phyloP scores from a whole-genome alignment of 2,113 vertebrate genomes.

The Copsychus sechellarum region DNA sequence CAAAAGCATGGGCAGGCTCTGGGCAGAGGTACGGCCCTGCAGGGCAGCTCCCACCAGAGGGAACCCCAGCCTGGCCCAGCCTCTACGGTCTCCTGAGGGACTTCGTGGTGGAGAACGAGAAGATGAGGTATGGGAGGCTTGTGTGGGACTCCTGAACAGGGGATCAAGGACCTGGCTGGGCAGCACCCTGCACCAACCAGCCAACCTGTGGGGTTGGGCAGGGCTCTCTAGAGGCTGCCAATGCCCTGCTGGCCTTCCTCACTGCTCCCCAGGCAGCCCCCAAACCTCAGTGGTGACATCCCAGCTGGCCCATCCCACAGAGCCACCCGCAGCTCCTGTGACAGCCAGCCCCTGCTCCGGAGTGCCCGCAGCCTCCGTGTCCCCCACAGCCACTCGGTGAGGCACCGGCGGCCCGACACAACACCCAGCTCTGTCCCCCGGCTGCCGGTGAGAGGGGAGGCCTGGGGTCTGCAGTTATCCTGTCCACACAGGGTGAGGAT shows the following conservation, averaged over 20 bases:
- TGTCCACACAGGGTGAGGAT: fast-evolving
- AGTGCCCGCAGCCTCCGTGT: neutral
- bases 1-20: neutral
- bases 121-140: conserved; percentile 49
- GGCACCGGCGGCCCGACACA: neutral
- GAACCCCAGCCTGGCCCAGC: conserved; percentile 65
- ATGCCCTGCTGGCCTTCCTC: neutral
- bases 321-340: neutral
- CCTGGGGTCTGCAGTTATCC: neutral
- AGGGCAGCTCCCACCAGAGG: neutral
- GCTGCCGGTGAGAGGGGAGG: neutral
- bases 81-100: conserved; percentile 71
- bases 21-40: neutral
- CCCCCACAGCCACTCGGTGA: neutral
- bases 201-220: neutral
- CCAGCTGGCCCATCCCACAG: neutral
- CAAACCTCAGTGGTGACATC: neutral
- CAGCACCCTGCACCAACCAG: neutral
- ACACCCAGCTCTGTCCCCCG: neutral
- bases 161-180: fast-evolving
- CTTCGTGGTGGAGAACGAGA: conserved; percentile 75
- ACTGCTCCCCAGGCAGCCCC: conserved; percentile 6
- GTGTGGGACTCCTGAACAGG: neutral
- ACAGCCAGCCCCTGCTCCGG: neutral
- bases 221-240: neutral